Percentiles rank a stretch among this genome's conserved stretches.
phyloP scores from a whole-genome alignment of 1,140 invertebrate genomes.

The Triops longicaudatus region DNA sequence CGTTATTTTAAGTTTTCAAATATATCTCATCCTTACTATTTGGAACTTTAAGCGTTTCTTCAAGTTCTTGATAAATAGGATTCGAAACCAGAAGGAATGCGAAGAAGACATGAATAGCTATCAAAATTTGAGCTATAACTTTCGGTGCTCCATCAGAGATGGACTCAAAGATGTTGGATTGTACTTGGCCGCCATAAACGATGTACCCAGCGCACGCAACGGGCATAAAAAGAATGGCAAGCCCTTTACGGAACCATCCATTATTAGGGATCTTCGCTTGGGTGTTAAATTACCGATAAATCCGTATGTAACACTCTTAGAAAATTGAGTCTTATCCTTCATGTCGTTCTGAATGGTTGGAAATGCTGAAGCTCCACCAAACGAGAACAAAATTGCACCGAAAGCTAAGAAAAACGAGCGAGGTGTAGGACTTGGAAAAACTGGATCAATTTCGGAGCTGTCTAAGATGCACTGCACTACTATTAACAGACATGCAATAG shows the following conservation, averaged over 20 bases:
- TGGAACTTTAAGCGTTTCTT: constrained; percentile 55
- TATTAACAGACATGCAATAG: constrained; percentile 49
- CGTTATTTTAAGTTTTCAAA: constrained; percentile 23
- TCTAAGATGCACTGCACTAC: constrained; percentile 47
- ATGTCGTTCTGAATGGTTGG: constrained; percentile 63
- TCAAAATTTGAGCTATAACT: constrained; percentile 48
- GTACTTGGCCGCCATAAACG: constrained; percentile 49
- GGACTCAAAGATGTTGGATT: constrained; percentile 47
- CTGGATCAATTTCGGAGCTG: constrained; percentile 34
- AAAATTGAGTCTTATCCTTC: constrained; percentile 49
- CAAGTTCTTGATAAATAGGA: constrained; percentile 57
- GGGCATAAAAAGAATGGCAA: constrained; percentile 50
- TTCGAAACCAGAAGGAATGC: constrained; percentile 58
- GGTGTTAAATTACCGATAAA: constrained; percentile 42
- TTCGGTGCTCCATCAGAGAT: constrained; percentile 43
- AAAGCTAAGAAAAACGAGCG: constrained; percentile 51
- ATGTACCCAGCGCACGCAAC: constrained; percentile 49
- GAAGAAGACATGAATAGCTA: constrained; percentile 52
- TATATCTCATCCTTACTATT: constrained; percentile 44
- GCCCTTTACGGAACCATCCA: constrained; percentile 42
- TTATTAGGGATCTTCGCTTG: constrained; percentile 21
- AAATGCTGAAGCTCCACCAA: constrained; percentile 57
- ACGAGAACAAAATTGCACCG: constrained; percentile 56
- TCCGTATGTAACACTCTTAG: constrained; percentile 44
- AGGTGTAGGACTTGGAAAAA: constrained; percentile 33